Percentiles rank a stretch among this genome's conserved stretches.
phyloP scores from a whole-genome alignment of 2,888 invertebrate species.

The Cephus pulcher region DNA sequence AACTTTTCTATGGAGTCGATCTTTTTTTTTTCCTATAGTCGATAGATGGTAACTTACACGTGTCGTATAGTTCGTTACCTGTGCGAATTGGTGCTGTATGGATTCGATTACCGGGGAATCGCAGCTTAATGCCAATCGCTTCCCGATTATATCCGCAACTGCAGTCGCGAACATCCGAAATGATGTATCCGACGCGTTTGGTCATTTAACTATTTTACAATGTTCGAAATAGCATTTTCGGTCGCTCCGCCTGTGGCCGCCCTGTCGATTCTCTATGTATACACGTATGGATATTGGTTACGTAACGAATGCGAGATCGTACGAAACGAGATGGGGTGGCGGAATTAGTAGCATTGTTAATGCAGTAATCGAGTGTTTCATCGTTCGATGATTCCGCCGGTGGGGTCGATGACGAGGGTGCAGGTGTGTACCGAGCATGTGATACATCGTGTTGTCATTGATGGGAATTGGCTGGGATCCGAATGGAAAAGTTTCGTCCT shows the following conservation, averaged over 20 bases:
- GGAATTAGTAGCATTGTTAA: slow-evolving; percentile 60
- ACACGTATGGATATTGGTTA: slow-evolving; percentile 30
- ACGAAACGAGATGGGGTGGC: neutral
- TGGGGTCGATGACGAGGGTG: neutral
- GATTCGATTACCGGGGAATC: slow-evolving; percentile 20
- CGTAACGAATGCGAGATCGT: neutral
- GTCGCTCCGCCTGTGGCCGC: slow-evolving; percentile 47
- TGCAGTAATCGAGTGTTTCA: slow-evolving; percentile 62
- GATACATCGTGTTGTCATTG: slow-evolving; percentile 17
- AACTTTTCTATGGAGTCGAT: neutral
- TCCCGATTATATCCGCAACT: slow-evolving; percentile 25
- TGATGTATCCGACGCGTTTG: slow-evolving; percentile 57
- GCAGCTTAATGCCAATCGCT: slow-evolving; percentile 13
- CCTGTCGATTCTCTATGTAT: slow-evolving; percentile 44
- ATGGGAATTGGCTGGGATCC: neutral
- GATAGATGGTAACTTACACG: neutral
- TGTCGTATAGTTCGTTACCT: too few relatives aligned
- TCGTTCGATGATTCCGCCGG: slow-evolving; percentile 56
- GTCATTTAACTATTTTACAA: slow-evolving; percentile 59
- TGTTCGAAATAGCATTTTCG: slow-evolving; percentile 38
- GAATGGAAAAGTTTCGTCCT: neutral
- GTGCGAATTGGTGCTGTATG: neutral
- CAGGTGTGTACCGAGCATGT: slow-evolving; percentile 4
- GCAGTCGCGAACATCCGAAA: slow-evolving; percentile 44
- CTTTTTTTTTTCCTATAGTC: neutral